Evolutionary conservation across 2,888 invertebrate genomes (phyloP), one percentile per base, ranked within the genome.

Genomic region (Tenthredo distinguenda): DNA sequence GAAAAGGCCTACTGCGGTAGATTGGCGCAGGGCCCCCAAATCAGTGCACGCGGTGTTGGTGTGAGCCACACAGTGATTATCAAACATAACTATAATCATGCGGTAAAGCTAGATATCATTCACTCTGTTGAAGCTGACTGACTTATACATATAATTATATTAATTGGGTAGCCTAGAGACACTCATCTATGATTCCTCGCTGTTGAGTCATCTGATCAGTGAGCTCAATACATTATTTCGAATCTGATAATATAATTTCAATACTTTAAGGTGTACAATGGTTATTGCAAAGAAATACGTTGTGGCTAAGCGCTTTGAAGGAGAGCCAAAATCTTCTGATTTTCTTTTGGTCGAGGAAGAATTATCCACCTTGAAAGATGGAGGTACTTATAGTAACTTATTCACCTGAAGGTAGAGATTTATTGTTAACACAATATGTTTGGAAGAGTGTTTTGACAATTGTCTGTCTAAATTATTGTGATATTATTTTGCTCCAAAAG

Each of bases 301-400:
- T 26, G 92, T 96, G 18, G 95, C 94, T 0, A 96, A 96, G 89
- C 94, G 95, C 89, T 97, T 97, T 91, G 94, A 95, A 87, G 96
- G 96, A 0, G 95, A 95, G 90, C 96, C 97, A 4, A 96, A 96
- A 90, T 93, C 94, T 86, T 94, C 94, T 2, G 96, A 97, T 92
- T 95, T 97, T 86, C 93, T 95, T 91, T 92, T 97, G 21, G 94
- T 96, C 1, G 96, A 97, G 92, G 96, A 97, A 92, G 95, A 95
- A 84, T 91, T 97, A 74, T 95, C 95, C 0, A 94, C 95, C 37
- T 90, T 97, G 26, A 94, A 95, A 91, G 95, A 96, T 94, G 96
- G 96, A 94, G 97, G 97, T 97, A 6, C 12, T 2, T 37, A 74
- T 62, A 21, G n/a, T 2, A 58, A 2, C 18, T 58, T 58, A 58